Percentiles rank a stretch among this genome's conserved stretches.
Evolutionary conservation across 2,888 invertebrate species (phyloP).

Genomic region (Neoitamus cyanurus): DNA sequence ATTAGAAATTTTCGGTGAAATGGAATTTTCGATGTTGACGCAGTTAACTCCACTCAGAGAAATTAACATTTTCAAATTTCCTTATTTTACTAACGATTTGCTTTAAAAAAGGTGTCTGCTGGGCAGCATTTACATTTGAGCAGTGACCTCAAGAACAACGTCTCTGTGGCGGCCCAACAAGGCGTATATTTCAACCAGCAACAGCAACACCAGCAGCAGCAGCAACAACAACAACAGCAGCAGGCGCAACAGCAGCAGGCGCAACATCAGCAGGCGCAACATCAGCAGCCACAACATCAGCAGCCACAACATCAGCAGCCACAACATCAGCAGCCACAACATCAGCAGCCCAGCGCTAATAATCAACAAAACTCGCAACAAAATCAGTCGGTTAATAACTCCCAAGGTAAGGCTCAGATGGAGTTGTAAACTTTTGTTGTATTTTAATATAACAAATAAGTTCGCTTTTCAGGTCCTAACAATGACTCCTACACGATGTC

Average conservation of each 20-base stretch:
- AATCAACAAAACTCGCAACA: constrained; percentile 56
- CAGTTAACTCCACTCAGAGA: constrained; percentile 3
- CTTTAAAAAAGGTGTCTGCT: constrained; percentile 76
- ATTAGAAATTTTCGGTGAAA: background rate
- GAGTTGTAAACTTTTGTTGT: background rate
- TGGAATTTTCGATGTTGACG: background rate
- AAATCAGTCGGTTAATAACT: constrained; percentile 64
- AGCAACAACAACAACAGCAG: constrained; percentile 58
- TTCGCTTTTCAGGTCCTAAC: constrained; percentile 59
- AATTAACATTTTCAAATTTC: background rate
- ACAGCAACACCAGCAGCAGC: constrained; percentile 60
- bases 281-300: constrained; percentile 55
- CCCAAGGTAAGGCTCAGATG: constrained; percentile 59
- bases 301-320: constrained; percentile 58
- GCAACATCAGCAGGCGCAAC: constrained; percentile 56
- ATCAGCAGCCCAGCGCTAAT: constrained; percentile 49
- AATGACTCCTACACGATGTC: constrained; percentile 76
- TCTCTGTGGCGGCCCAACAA: constrained; percentile 86
- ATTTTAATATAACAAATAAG: background rate
- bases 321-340: constrained; percentile 54
- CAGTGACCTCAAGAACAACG: constrained; percentile 77
- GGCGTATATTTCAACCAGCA: constrained; percentile 79
- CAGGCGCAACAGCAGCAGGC: constrained; percentile 65
- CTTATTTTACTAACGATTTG: constrained; percentile 9
- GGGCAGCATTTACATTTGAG: constrained; percentile 87